Evolutionary conservation across 2,888 invertebrate species (phyloP).

Genomic region (Temnothorax ravouxi): DNA sequence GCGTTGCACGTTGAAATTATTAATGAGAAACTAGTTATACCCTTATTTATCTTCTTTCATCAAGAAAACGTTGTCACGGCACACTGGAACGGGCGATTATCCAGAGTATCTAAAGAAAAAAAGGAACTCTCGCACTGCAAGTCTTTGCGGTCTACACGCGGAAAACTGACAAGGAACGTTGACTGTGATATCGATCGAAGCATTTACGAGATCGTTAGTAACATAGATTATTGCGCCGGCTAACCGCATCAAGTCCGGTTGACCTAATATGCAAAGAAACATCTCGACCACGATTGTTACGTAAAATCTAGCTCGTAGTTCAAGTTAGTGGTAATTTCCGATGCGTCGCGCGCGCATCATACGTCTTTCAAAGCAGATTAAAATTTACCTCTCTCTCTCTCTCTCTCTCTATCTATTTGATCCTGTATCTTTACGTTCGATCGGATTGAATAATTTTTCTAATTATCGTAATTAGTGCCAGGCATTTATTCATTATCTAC

Average conservation of each 20-base stretch:
- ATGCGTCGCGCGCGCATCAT: background rate
- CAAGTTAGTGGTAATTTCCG: background rate
- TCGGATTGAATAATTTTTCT: background rate
- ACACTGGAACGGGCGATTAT: constrained; percentile 37
- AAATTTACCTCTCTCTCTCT: background rate
- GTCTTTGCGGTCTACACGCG: background rate
- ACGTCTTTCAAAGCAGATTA: background rate
- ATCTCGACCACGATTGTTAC: constrained; percentile 34
- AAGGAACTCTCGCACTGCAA: constrained; percentile 17
- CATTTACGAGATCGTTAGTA: constrained; percentile 44
- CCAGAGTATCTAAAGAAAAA: background rate
- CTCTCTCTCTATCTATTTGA: background rate
- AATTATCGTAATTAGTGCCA: background rate
- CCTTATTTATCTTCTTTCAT: constrained; percentile 3
- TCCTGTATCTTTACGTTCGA: background rate
- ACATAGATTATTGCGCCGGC: background rate
- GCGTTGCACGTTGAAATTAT: constrained; percentile 7
- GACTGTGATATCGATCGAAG: constrained; percentile 30
- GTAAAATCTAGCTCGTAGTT: constrained; percentile 39
- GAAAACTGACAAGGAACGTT: constrained; percentile 27
- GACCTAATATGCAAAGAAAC: constrained; percentile 8
- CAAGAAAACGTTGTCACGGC: constrained; percentile 12
- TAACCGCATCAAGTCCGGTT: constrained; percentile 28
- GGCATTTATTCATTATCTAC: background rate
- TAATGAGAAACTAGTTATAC: constrained; percentile 35